Percentiles rank a stretch among this genome's conserved stretches.
phyloP scores from a whole-genome alignment of 2,888 invertebrate species.

The Acronicta alni region DNA sequence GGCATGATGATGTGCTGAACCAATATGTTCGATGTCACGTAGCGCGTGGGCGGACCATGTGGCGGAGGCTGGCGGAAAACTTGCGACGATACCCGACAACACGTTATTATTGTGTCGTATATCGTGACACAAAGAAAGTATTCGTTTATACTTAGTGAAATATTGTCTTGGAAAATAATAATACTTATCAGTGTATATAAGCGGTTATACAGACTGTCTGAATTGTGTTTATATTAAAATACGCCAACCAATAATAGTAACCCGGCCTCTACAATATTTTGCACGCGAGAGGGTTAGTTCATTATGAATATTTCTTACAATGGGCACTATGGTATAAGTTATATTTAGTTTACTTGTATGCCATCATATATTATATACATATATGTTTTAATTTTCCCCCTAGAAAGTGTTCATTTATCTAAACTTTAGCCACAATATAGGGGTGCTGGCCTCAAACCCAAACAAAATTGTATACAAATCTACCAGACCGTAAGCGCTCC shows the following conservation, averaged over 20 bases:
- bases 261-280: too few species aligned
- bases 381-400: not conserved
- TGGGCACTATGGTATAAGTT: too few species aligned
- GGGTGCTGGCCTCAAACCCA: not conserved
- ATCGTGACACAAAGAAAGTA: conserved; percentile 13
- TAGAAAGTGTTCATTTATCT: not conserved
- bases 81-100: conserved; percentile 10
- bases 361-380: too few species aligned
- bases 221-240: too few species aligned
- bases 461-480: conserved; percentile 14
- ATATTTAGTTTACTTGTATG: too few species aligned
- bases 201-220: too few species aligned
- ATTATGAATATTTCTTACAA: too few species aligned
- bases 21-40: conserved; percentile 55
- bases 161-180: not conserved
- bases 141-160: conserved; percentile 3
- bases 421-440: not conserved
- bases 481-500: conserved; percentile 29
- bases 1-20: conserved; percentile 30
- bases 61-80: conserved; percentile 13
- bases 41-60: conserved; percentile 32
- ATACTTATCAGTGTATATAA: not conserved
- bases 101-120: conserved; percentile 1
- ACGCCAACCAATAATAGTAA: too few species aligned
- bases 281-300: too few species aligned